Conservation (phyloP, 2,888 invertebrate genomes). For the Cosmia pyralina region DNA sequence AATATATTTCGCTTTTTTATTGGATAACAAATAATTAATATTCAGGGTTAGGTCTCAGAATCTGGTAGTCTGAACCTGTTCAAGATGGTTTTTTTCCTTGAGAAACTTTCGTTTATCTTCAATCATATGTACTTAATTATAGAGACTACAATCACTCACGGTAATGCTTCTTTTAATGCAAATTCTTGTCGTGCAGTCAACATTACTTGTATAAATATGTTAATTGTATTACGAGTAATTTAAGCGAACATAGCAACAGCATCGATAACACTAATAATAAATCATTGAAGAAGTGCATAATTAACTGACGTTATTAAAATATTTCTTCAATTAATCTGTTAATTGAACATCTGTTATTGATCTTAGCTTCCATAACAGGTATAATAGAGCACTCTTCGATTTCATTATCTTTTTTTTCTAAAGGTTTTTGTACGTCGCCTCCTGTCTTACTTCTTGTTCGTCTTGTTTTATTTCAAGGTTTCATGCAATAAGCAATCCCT, state of each 20-base stretch:
- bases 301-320: not conserved
- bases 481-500: not conserved
- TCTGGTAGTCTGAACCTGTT: slow-evolving; percentile 19
- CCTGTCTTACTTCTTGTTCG: not conserved
- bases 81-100: slow-evolving; percentile 22
- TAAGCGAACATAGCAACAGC: slow-evolving; percentile 4
- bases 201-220: slow-evolving; percentile 8
- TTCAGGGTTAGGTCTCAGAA: slow-evolving; percentile 43
- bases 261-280: not conserved
- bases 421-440: not conserved
- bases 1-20: slow-evolving; percentile 47
- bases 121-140: slow-evolving; percentile 1
- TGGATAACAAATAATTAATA: slow-evolving; percentile 50
- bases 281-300: not conserved
- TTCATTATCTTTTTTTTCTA: not conserved
- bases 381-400: not conserved
- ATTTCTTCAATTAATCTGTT: not conserved
- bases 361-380: not conserved
- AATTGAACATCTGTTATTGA: not conserved
- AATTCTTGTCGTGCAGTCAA: not conserved
- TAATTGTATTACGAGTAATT: slow-evolving; percentile 13
- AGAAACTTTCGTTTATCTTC: slow-evolving; percentile 31
- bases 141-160: not conserved
- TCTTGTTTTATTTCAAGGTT: not conserved
- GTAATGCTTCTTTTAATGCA: not conserved